A percentile compares a stretch with the other conserved stretches of the same genome.
Conservation (phyloP, 2,888 invertebrate species). For the Darwinula stevensoni region DNA sequence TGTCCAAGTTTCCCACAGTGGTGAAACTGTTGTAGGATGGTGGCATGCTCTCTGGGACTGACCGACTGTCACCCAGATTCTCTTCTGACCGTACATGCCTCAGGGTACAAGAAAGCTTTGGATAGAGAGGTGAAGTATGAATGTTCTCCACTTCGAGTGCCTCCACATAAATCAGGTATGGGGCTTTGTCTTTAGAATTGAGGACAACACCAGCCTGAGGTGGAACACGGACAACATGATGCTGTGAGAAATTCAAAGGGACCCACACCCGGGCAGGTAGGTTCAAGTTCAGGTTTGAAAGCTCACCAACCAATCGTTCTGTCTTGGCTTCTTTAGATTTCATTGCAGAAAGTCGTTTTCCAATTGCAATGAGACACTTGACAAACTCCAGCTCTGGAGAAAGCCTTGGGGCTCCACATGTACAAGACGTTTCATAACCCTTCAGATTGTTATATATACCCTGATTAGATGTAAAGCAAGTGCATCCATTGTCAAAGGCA, state of each 20-base stretch:
- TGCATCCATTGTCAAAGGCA: conserved; percentile 88
- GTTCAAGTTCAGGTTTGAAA: conserved; percentile 77
- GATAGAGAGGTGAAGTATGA: conserved; percentile 52
- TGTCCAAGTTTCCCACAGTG: conserved; percentile 13
- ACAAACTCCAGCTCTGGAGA: conserved; percentile 56
- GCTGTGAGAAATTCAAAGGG: conserved; percentile 45
- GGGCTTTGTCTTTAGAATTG: conserved; percentile 81
- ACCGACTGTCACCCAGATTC: conserved; percentile 30
- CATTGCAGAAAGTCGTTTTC: conserved; percentile 45
- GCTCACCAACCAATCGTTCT: conserved; percentile 64
- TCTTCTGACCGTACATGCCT: conserved; percentile 83
- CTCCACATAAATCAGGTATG: conserved; percentile 56
- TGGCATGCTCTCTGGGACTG: not conserved
- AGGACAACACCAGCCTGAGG: conserved; percentile 89
- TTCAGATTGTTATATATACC: no score
- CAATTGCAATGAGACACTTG: conserved; percentile 56
- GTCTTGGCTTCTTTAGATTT: conserved; percentile 74
- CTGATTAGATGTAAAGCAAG: no score
- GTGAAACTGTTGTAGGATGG: conserved; percentile 4
- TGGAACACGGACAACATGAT: conserved; percentile 85
- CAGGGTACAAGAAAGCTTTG: conserved; percentile 33
- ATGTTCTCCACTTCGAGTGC: conserved; percentile 63
- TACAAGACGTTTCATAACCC: conserved; percentile 9
- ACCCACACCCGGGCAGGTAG: conserved; percentile 94
- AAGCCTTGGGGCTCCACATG: conserved; percentile 38